Evolutionary conservation across 2,797 vertebrate genomes (phyloP).

Genomic region (Darevskia nairensis): DNA sequence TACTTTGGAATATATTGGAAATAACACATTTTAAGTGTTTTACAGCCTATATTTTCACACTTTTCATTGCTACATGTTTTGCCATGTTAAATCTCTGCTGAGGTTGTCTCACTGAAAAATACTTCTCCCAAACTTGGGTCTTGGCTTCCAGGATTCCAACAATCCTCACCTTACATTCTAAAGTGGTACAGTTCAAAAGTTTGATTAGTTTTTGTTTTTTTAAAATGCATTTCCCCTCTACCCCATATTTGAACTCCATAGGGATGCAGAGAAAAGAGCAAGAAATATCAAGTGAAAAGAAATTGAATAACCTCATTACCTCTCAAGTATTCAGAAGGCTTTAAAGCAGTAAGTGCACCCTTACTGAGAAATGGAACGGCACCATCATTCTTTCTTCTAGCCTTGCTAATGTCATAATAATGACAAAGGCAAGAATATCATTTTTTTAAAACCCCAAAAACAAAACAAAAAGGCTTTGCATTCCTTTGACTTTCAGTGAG

Average conservation of each 20-base stretch:
- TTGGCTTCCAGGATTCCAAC: too few species aligned
- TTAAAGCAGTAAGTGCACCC: conserved; percentile 18
- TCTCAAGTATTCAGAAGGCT: conserved; percentile 34
- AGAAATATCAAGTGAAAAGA: conserved; percentile 18
- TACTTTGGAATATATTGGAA: too few species aligned
- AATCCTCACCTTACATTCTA: too few species aligned
- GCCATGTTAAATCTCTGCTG: too few species aligned
- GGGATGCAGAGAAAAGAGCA: conserved; percentile 8
- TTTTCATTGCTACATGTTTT: too few species aligned
- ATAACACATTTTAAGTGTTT: too few species aligned
- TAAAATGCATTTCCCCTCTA: background rate
- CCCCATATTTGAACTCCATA: conserved; percentile 45
- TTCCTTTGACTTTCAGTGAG: background rate
- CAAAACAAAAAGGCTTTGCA: conserved; percentile 28
- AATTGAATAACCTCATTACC: conserved; percentile 27
- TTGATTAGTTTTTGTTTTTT: too few species aligned
- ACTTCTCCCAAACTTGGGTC: too few species aligned
- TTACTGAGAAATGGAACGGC: conserved; percentile 19
- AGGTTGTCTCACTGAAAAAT: too few species aligned
- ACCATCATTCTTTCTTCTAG: background rate
- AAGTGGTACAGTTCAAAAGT: too few species aligned
- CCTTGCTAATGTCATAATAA: conserved; percentile 4
- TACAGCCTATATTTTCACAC: too few species aligned
- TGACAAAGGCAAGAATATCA: background rate
- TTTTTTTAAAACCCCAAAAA: background rate